These are phyloP conservation scores for Conomelus anceps DNA, from an alignment of 2,888 invertebrate genomes.

Conservation along the genomic window DNA sequence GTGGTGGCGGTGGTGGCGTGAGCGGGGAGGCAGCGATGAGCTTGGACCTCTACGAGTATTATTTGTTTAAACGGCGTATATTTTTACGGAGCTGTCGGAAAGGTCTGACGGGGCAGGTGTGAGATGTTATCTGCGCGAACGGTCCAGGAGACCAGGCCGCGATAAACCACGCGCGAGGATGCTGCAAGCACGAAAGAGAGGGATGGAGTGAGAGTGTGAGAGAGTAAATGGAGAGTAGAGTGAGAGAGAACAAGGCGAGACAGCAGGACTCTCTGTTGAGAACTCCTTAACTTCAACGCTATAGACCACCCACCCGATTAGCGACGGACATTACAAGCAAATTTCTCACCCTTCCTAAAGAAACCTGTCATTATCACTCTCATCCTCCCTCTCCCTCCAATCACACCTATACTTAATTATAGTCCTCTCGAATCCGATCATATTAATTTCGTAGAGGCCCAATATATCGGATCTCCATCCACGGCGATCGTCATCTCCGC, in stretches of 20 bases:
- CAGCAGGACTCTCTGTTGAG: not conserved
- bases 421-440: not conserved
- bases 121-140: not conserved
- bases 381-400: not conserved
- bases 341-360: not conserved
- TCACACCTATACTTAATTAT: not conserved
- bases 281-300: not conserved
- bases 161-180: not conserved
- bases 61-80: conserved; percentile 8
- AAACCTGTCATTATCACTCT: not conserved
- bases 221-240: too few species aligned
- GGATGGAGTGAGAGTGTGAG: not conserved
- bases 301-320: conserved; percentile 6
- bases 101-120: conserved; percentile 2
- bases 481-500: not conserved
- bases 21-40: not conserved
- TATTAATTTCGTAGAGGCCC: not conserved
- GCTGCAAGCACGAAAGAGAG: not conserved
- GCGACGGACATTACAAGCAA: not conserved
- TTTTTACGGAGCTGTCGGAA: conserved; percentile 1
- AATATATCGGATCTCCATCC: not conserved
- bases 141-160: not conserved
- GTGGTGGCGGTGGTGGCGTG: too few species aligned
- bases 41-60: not conserved
- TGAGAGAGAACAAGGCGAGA: too few species aligned